phyloP scores from a whole-genome alignment of 2,888 invertebrate species.

The Hyles lineata region DNA sequence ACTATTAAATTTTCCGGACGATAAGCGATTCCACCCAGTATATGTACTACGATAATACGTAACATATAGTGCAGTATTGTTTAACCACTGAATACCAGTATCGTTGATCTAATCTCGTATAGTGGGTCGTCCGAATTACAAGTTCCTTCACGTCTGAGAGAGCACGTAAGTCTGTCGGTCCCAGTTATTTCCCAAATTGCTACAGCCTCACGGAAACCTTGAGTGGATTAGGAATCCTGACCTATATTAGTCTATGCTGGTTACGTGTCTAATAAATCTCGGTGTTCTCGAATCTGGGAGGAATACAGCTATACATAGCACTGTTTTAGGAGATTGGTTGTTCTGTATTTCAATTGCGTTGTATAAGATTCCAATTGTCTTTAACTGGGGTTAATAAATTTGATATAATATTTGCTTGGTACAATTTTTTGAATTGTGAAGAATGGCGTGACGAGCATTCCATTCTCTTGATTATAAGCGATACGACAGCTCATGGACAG shows the following conservation, averaged over 20 bases:
- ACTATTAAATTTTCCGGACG: no score
- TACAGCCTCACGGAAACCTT: neutral
- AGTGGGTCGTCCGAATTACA: neutral
- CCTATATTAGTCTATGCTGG: slow-evolving; percentile 3
- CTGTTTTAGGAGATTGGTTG: neutral
- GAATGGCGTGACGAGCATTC: no score
- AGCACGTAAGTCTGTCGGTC: neutral
- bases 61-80: no score
- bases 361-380: neutral
- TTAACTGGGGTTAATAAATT: no score
- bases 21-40: no score
- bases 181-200: slow-evolving; percentile 3
- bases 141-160: neutral
- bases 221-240: slow-evolving; percentile 6
- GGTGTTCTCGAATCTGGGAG: neutral
- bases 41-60: no score
- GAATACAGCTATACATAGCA: neutral
- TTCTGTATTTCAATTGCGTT: neutral
- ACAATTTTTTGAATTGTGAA: no score
- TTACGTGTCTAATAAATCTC: neutral
- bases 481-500: no score
- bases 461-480: no score
- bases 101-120: neutral
- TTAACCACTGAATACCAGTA: no score
- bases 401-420: no score